These are phyloP conservation scores for Frankliniella intonsa DNA, from an alignment of 2,888 invertebrate species.

Conservation along the genomic window DNA sequence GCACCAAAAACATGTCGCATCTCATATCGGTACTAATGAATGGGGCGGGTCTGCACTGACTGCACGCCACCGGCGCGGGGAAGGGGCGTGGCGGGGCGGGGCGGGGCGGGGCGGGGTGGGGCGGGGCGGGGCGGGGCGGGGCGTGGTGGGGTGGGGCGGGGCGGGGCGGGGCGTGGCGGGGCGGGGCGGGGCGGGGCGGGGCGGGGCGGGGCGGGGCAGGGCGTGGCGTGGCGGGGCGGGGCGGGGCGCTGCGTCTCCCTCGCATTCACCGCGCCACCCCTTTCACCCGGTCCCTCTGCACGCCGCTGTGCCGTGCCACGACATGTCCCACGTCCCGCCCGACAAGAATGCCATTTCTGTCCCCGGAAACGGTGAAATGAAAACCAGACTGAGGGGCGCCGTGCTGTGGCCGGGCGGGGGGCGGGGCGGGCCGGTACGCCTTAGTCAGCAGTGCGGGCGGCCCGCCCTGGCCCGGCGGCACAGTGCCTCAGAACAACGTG, in stretches of 20 bases:
- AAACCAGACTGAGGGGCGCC: slow-evolving; percentile 10
- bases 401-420: background rate
- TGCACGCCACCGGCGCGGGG: background rate
- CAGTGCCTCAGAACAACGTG: no score
- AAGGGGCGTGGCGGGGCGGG: no score
- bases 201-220: background rate
- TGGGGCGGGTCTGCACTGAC: background rate
- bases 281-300: background rate
- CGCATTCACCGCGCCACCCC: background rate
- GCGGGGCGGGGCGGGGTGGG: background rate
- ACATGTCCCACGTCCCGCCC: background rate
- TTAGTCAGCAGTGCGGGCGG: background rate
- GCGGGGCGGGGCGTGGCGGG: no score
- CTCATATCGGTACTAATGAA: background rate
- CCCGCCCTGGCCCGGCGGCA: background rate
- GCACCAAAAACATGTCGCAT: no score
- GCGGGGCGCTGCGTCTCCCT: background rate
- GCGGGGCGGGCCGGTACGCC: background rate
- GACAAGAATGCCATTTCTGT: slow-evolving; percentile 11
- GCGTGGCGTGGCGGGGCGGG: no score
- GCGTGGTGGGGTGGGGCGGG: background rate
- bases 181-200: no score
- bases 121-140: background rate
- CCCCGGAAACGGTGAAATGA: slow-evolving; percentile 20
- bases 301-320: background rate